Base-by-base conservation (phyloP, 1,140 invertebrate species). In the Thalassaphorura encarpata region DNA sequence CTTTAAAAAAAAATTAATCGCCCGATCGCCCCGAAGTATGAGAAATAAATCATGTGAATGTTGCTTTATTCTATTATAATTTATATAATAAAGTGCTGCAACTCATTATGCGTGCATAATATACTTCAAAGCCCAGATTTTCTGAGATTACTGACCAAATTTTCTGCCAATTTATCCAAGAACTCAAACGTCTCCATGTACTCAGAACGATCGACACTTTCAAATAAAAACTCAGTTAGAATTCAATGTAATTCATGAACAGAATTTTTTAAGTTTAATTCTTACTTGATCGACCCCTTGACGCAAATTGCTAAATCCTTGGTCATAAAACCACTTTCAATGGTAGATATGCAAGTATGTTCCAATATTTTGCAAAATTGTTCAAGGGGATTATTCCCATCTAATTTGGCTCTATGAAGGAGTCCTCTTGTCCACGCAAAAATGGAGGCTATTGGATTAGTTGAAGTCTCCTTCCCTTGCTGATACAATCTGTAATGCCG, bases 291-390 rank as follows among this genome's bases (percentile, higher is more conserved):
- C 76, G 87, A 83, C 57, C 93, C 92, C 72, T 98, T 96, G 61
- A 97, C 91, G 70, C 95, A 98, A 71, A 97, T 94, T 31, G 95
- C 95, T 66, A 98, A 78, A 80, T 99, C 95, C 72, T 99, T 99
- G n/a, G 95, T 99, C 92, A 99, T 97, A 46, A 78, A 75, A 19
- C 93, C 95, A 52, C 81, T 74, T 72, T 98, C 93, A 62, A 99
- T 96, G 0, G 95, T 97, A 58, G 88, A 83, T 52, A 98, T 75
- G 72, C 94, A 97, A 3, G 94, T 92, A 61, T 78, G 77, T 68
- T 99, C 95, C 28, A 99, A 73, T 26, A 79, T 82, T 56, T 86
- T 75, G 26, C 87, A 82, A 71, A 96, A 97, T 16, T 81, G 75
- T 54, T 78, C 75, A 19, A 97, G 73, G 52, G 76, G 72, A 19